Percentiles rank a stretch among this genome's conserved stretches.
phyloP scores from a whole-genome alignment of 2,888 invertebrate species.

The Euspilapteryx auroguttella region DNA sequence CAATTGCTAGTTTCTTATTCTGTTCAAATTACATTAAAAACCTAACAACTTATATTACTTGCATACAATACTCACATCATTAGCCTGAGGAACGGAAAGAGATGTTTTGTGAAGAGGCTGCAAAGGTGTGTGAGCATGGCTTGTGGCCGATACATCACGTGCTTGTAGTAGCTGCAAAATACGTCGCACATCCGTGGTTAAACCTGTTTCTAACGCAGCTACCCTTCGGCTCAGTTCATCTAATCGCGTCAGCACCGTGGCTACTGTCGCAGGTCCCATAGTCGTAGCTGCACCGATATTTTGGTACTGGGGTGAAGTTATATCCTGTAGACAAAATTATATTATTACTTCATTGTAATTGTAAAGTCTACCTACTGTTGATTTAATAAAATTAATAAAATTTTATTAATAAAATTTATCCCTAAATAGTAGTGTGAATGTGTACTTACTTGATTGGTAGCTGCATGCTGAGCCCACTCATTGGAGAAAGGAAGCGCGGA shows the following conservation, averaged over 20 bases:
- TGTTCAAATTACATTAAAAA: no score
- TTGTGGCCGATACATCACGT: constrained; percentile 19
- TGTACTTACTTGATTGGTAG: constrained; percentile 18
- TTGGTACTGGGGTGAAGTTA: constrained; percentile 46
- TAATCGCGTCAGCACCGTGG: constrained; percentile 65
- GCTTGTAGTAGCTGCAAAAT: constrained; percentile 69
- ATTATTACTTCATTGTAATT: no score
- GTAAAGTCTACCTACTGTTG: no score
- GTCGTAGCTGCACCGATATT: constrained; percentile 37
- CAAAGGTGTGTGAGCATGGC: constrained; percentile 30
- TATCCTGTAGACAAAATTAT: constrained; percentile 23
- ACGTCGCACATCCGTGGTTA: constrained; percentile 73
- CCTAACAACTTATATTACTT: no score
- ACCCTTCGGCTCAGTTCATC: constrained; percentile 71
- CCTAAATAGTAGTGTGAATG: no score
- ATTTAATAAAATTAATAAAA: no score
- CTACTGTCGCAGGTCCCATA: constrained; percentile 41
- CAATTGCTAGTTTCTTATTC: no score
- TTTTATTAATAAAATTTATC: no score
- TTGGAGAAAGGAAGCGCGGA: constrained; percentile 29
- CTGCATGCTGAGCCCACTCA: constrained; percentile 27
- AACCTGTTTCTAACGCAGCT: constrained; percentile 70
- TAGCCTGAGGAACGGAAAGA: constrained; percentile 40
- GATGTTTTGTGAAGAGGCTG: constrained; percentile 40
- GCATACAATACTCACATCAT: constrained; percentile 32